A percentile compares a stretch with the other conserved stretches of the same genome.
Conservation (phyloP, 2,888 invertebrate species). For the Pseudeuparius sepicola region DNA sequence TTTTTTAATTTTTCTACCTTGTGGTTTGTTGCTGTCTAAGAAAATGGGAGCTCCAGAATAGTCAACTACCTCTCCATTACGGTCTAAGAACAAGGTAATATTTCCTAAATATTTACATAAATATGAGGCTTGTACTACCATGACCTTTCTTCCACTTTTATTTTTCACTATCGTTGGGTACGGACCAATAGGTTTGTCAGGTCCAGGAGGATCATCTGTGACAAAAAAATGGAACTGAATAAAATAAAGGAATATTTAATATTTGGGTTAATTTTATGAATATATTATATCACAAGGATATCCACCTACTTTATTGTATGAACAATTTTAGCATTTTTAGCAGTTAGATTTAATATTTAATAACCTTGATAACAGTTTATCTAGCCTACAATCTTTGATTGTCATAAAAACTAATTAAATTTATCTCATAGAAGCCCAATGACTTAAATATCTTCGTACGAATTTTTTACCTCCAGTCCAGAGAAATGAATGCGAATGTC, state of each 20-base stretch:
- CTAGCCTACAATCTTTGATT: no score
- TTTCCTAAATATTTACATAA: slow-evolving; percentile 69
- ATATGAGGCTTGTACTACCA: slow-evolving; percentile 64
- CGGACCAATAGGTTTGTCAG: slow-evolving; percentile 45
- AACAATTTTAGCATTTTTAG: no score
- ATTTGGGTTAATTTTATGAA: no score
- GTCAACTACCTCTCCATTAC: slow-evolving; percentile 48
- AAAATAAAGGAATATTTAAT: no score
- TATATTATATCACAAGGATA: no score
- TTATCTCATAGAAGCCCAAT: no score
- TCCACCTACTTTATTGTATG: no score
- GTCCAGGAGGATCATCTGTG: slow-evolving; percentile 35
- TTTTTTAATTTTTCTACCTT: no score
- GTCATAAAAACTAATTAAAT: no score
- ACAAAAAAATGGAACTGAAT: no score
- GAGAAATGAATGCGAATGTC: slow-evolving; percentile 72
- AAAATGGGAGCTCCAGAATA: slow-evolving; percentile 64
- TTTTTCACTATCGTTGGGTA: slow-evolving; percentile 63
- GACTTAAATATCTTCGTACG: neutral
- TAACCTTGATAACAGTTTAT: no score
- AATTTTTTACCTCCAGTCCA: slow-evolving; percentile 44
- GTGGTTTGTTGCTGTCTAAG: slow-evolving; percentile 48
- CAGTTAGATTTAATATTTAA: no score
- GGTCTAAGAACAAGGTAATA: slow-evolving; percentile 60
- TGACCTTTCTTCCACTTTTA: slow-evolving; percentile 44